Base-by-base conservation (phyloP, 53 echinoderm and acorn worm species). In the Apostichopus leukothele region DNA sequence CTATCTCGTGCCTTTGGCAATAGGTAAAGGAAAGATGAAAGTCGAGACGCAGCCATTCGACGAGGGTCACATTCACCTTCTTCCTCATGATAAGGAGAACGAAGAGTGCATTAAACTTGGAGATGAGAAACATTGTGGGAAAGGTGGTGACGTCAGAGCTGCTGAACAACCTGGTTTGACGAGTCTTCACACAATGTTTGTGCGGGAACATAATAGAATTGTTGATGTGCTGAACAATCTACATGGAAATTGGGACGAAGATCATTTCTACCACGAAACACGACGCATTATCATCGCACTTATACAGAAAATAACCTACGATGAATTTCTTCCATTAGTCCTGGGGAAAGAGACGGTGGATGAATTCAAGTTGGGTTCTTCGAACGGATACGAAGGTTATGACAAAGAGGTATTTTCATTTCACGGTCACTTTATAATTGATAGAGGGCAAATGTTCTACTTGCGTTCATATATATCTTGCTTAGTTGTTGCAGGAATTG, bases 111-210 rank as follows among this genome's bases (percentile, higher is more conserved):
- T 80, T 8, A 26, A 21, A 11, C 19, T 6, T 11, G 75, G 79
- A 19, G 86, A 52, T 52, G 91, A 86, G 14, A 61, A 86, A 5
- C 83, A 68, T 6, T 96, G 96, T 86, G 93, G 92, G 19, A 78
- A 27, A 22, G 93, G 93, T 0, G 96, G 96, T 1, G 96, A 96
- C 86, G 83, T 84, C 13, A 88, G 96, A 13, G 91, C 96, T 19
- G 90, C 94, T 6, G 94, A 94, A 76, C 94, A 94, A 39, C 90
- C 91, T 1, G 96, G 94, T 10, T 84, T 94, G 12, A 91, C 94
- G 75, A 76, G 89, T 5, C 55, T 96, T 1, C 94, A 94, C 74
- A 96, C 96, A 4, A 54, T 96, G 9, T 91, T 93, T 52, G 57
- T 94, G 57, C 83, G 96, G 74, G 90, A 91, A 86, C 92, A 92